Percentiles rank a stretch among this genome's conserved stretches.
These are phyloP conservation scores for Coptodon rendalli DNA, from an alignment of 2,113 vertebrate genomes.

Conservation along the genomic window DNA sequence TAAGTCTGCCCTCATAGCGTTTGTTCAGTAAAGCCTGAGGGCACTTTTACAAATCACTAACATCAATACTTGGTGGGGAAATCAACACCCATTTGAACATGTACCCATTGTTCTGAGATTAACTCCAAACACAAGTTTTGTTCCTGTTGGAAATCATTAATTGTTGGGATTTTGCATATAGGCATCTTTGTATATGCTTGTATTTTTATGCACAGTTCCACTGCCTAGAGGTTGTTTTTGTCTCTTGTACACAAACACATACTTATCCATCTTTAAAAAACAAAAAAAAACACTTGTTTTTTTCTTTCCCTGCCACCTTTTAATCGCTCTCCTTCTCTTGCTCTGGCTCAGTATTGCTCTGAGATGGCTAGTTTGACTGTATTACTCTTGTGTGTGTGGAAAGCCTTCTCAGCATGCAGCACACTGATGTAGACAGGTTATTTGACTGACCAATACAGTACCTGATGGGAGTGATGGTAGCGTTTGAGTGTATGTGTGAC, in stretches of 20 bases:
- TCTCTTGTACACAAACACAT: neutral
- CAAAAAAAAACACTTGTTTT: neutral
- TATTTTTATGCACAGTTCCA: neutral
- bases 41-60: neutral
- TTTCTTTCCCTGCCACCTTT: neutral
- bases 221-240: neutral
- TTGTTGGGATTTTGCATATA: neutral
- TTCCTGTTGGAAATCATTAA: neutral
- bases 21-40: neutral
- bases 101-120: neutral
- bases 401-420: neutral
- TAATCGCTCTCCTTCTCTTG: neutral
- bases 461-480: neutral
- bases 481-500: neutral
- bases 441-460: neutral
- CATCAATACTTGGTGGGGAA: neutral
- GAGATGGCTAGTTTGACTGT: neutral
- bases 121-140: neutral
- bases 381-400: neutral
- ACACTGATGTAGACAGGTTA: neutral
- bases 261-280: neutral
- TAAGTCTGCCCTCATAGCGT: neutral
- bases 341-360: neutral
- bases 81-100: neutral
- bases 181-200: neutral